Base-by-base conservation (phyloP, 2,113 vertebrate species). In the Calyptommatus sinebrachiatus region DNA sequence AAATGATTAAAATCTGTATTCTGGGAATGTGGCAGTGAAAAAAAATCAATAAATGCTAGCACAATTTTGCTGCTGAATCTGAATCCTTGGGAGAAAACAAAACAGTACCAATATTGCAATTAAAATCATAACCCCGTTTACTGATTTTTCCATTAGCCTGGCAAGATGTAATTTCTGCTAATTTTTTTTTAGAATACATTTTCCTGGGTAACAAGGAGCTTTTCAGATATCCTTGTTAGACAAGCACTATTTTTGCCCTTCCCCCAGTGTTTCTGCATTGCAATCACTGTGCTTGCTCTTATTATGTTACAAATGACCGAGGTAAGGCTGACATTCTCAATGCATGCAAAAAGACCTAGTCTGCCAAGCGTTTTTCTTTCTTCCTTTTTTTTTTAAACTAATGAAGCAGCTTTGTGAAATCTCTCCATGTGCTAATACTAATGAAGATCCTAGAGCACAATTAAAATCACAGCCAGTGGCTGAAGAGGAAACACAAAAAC, bases 301-400 rank as follows among this genome's bases (percentile, higher is more conserved):
- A 98, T 98, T 99, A 96, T 97, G 96, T 97, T 97, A 97, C 96
- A 97, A 97, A 98, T 99, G 98, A 98, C 98, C 96, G 96, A 96
- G 96, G 97, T 94, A 94, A 96, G 94, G 94, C 95, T 97, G 97
- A 97, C 96, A 95, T 97, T 97, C 97, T 96, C 95, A 93, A 93
- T 92, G 95, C 94, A 96, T 96, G 97, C 96, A 95, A 94, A 97
- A 96, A 95, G 94, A 96, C 94, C 96, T 94, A 92, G 94, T 95
- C 92, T 92, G 96, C 93, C 92, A 93, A 92, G 93, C 91, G 84
- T 93, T 91, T 94, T 95, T 92, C 85, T 91, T 71, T 41, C 85
- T 41, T 41, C 35, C 35, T 41, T 41, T 41, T 41, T 41, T 41
- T 41, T 41, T 41, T 41, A 41, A 41, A 41, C 94, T 98, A 98